Conservation (phyloP, 1,140 invertebrate genomes). For the Paraescarpia echinospica region DNA sequence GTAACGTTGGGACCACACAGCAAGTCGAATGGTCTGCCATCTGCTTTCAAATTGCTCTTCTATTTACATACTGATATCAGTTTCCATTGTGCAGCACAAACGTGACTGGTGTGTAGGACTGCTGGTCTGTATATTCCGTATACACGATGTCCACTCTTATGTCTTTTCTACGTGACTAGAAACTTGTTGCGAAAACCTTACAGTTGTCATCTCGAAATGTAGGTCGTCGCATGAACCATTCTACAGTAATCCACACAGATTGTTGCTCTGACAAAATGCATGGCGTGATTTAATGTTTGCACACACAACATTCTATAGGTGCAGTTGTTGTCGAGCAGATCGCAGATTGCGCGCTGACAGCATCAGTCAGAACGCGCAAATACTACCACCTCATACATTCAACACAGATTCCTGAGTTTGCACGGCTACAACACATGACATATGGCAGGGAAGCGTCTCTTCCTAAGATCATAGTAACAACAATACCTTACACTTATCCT, state of each 20-base stretch:
- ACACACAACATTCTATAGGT: not conserved
- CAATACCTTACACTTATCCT: not conserved
- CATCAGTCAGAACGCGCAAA: not conserved
- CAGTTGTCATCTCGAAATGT: not conserved
- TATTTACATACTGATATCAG: not conserved
- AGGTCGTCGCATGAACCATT: not conserved
- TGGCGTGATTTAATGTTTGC: not conserved
- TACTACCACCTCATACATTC: not conserved
- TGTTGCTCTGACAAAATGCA: not conserved
- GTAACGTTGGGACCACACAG: not conserved
- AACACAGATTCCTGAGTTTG: slow-evolving; percentile 5
- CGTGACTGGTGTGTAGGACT: not conserved
- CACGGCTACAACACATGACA: not conserved
- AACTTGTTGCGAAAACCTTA: not conserved
- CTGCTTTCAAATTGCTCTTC: not conserved
- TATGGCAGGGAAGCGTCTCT: not conserved
- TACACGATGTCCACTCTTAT: not conserved
- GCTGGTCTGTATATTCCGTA: not conserved
- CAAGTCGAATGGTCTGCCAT: not conserved
- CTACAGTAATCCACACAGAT: not conserved
- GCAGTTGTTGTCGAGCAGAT: not conserved
- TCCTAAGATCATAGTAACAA: not conserved
- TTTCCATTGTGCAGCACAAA: not conserved
- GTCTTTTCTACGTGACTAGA: not conserved
- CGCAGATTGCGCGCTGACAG: not conserved